A percentile compares a stretch with the other conserved stretches of the same genome.
Conservation (phyloP, 2,888 invertebrate genomes). For the Drosophila leonis region DNA sequence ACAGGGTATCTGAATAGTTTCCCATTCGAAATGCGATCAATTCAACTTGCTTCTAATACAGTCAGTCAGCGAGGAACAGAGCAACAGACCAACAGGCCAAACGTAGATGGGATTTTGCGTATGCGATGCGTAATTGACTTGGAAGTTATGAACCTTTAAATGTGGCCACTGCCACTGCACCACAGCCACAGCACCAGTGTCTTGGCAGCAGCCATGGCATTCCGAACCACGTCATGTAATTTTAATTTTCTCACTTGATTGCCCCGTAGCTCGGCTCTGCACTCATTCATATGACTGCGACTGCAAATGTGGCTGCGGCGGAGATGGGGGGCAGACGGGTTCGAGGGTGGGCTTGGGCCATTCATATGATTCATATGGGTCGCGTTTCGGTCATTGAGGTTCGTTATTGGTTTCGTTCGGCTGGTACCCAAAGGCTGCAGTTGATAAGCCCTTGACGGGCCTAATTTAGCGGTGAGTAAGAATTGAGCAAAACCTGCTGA, state of each 20-base stretch:
- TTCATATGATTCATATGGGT: conserved; percentile 49
- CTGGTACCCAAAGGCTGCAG: conserved; percentile 8
- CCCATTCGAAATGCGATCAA: neutral
- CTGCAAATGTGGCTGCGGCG: conserved; percentile 10
- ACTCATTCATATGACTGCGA: conserved; percentile 55
- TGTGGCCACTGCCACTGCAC: conserved; percentile 63
- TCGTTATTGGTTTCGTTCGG: conserved; percentile 46
- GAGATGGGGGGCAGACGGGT: neutral
- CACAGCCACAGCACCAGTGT: neutral
- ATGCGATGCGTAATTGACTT: conserved; percentile 79
- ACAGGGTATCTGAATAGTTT: too few relatives aligned
- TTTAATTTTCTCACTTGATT: conserved; percentile 82
- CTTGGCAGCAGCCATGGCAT: conserved; percentile 27
- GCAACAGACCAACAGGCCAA: conserved; percentile 41
- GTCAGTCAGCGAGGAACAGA: conserved; percentile 48
- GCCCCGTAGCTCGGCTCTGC: conserved; percentile 55
- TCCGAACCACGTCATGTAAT: conserved; percentile 62
- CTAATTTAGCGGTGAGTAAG: neutral
- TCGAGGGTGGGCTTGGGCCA: conserved; percentile 19
- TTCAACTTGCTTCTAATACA: conserved; percentile 48
- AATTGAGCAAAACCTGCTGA: conserved; percentile 6
- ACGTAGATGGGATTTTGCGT: conserved; percentile 49
- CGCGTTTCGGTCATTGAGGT: conserved; percentile 27
- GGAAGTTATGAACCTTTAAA: conserved; percentile 82
- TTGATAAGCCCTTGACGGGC: conserved; percentile 50